Percentiles rank a stretch among this genome's conserved stretches.
phyloP scores from a whole-genome alignment of 2,113 vertebrate genomes.

The Chrysochloris asiatica region DNA sequence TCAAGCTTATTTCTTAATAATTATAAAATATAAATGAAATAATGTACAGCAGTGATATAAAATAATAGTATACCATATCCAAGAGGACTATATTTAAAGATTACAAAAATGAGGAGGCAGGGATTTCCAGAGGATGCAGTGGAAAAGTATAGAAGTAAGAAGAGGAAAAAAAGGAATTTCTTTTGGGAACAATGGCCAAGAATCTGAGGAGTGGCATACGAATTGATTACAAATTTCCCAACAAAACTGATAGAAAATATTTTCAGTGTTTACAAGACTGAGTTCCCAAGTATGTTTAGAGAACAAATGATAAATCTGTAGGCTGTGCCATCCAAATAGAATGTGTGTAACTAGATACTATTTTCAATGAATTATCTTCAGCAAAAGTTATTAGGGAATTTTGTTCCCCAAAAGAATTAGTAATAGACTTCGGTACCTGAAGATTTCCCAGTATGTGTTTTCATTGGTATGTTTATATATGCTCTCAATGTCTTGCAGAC shows the following conservation, averaged over 20 bases:
- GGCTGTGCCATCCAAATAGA: neutral
- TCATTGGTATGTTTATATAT: too few species aligned
- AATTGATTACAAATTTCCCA: neutral
- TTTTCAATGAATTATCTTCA: too few species aligned
- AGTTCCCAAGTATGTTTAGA: neutral
- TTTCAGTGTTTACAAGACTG: neutral
- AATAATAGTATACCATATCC: too few species aligned
- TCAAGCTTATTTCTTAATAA: too few species aligned
- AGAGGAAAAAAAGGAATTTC: neutral
- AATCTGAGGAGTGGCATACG: constrained; percentile 33
- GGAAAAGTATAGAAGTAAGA: neutral
- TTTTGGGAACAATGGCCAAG: neutral
- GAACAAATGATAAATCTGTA: neutral
- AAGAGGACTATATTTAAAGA: neutral
- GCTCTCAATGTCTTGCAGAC: neutral
- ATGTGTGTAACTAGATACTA: neutral
- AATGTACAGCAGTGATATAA: too few species aligned
- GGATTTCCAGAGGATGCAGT: neutral
- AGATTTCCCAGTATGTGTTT: neutral
- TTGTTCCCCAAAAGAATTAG: neutral
- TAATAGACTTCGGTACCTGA: neutral
- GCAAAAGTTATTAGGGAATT: neutral
- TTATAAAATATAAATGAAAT: too few species aligned
- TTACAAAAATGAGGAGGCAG: neutral
- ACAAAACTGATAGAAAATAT: constrained; percentile 1